Evolutionary conservation across 2,888 invertebrate genomes (phyloP), one percentile per base, ranked within the genome.

Genomic region (Tenthredo amoena): DNA sequence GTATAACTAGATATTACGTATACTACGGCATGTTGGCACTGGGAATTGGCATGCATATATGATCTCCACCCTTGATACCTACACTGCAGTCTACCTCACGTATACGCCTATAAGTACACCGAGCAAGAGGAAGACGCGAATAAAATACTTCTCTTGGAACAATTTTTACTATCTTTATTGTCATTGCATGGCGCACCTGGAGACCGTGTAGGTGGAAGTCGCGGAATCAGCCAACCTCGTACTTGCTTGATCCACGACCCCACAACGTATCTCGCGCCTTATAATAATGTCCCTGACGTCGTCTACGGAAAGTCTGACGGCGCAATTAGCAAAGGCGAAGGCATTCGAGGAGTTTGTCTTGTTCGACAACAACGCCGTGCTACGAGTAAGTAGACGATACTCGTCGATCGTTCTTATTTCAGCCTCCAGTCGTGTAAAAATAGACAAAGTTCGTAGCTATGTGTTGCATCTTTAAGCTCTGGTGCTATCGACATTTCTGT

Each of bases 281-380:
- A 55, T 34, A 47, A 55, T 34, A 21, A 65, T 68, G 68, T 83
- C 50, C 5, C 68, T 68, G 71, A 34, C 26, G 47, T 68, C 71
- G 43, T 68, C 65, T 47, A 18, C 68, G 68, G 68, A 71, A 68
- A 68, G 83, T 68, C 68, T 83, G 31, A 68, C 31, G 31, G 71
- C 68, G 31, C 65, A 58, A 47, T 47, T 74, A 43, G 58, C 65
- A 18, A 85, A 85, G 43, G 77, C 68, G 37, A 90, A 92, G 26
- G 93, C 93, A 43, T 86, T 89, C 9, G 88, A 90, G 43, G 89
- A 90, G 72, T 93, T 93, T 76, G 50, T n/a, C 31, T 76, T 87
- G 65, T 72, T 68, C 84, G 88, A 88, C 62, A n/a, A 71, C 10
- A 31, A 77, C 15, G 79, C 88, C 6, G 43, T 79, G 37, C 76